Evolutionary conservation across 2,888 invertebrate species (phyloP).

Genomic region (Gastrophysa polygoni): DNA sequence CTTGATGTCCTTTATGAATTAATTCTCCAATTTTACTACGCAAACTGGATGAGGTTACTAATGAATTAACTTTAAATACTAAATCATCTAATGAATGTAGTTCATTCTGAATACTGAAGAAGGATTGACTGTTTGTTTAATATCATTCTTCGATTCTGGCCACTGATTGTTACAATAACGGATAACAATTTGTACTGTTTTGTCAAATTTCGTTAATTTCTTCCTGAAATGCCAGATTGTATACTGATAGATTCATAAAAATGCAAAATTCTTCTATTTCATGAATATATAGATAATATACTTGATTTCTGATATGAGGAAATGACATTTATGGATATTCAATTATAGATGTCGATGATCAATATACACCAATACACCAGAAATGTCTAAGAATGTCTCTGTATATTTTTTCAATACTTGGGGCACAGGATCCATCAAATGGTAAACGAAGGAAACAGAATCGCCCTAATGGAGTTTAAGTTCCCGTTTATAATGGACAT

Average conservation of each 20-base stretch:
- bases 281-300: neutral
- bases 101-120: neutral
- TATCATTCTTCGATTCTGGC: neutral
- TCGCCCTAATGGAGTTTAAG: no score
- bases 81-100: neutral
- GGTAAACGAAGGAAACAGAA: neutral
- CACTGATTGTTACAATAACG: neutral
- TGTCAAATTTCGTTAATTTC: neutral
- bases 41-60: neutral
- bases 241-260: neutral
- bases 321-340: slow-evolving; percentile 6
- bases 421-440: neutral
- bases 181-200: neutral
- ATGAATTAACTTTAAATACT: neutral
- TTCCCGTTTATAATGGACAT: no score
- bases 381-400: neutral
- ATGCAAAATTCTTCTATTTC: neutral
- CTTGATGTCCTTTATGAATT: slow-evolving; percentile 12
- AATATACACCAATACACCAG: neutral
- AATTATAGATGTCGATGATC: slow-evolving; percentile 2
- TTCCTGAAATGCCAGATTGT: neutral
- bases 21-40: neutral
- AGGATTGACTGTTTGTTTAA: neutral
- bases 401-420: no score
- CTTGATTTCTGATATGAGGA: slow-evolving; percentile 1